Percentiles rank a stretch among this genome's conserved stretches.
Conservation (phyloP, 2,113 vertebrate genomes). For the Campylomormyrus tamandua region DNA sequence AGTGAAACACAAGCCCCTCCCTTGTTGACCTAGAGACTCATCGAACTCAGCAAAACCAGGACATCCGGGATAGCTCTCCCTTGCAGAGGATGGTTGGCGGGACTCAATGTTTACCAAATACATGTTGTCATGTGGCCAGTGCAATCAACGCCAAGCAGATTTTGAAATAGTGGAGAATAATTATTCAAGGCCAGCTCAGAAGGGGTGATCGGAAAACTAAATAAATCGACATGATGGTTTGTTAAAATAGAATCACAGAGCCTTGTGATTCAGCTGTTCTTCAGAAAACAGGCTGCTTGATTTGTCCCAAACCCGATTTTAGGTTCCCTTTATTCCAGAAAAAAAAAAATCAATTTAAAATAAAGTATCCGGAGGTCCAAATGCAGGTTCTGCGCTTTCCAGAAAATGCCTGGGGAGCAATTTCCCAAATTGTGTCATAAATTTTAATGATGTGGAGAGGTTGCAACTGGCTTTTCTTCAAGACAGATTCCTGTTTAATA, state of each 20-base stretch:
- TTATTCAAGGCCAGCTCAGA: not conserved
- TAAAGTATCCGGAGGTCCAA: conserved; percentile 42
- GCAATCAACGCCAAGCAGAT: not conserved
- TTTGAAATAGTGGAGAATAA: not conserved
- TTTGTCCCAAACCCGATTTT: conserved; percentile 46
- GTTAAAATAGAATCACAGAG: conserved; percentile 28
- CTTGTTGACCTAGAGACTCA: not conserved
- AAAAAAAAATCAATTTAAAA: conserved; percentile 42
- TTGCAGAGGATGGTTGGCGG: not conserved
- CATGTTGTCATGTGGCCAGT: not conserved
- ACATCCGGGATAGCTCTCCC: not conserved
- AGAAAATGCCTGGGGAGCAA: conserved; percentile 41
- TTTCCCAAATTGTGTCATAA: conserved; percentile 54
- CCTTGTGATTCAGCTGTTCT: conserved; percentile 30
- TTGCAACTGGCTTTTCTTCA: conserved; percentile 52
- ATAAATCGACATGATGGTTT: conserved; percentile 17
- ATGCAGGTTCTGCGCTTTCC: conserved; percentile 43
- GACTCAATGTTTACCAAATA: not conserved
- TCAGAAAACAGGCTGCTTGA: conserved; percentile 33
- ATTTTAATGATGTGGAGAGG: conserved; percentile 54
- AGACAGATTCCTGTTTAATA: conserved; percentile 49
- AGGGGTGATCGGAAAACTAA: not conserved
- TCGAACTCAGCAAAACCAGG: not conserved
- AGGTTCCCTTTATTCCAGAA: conserved; percentile 41
- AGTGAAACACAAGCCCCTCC: not conserved